Conservation (phyloP, 2,113 vertebrate species). For the Dasyurus viverrinus region DNA sequence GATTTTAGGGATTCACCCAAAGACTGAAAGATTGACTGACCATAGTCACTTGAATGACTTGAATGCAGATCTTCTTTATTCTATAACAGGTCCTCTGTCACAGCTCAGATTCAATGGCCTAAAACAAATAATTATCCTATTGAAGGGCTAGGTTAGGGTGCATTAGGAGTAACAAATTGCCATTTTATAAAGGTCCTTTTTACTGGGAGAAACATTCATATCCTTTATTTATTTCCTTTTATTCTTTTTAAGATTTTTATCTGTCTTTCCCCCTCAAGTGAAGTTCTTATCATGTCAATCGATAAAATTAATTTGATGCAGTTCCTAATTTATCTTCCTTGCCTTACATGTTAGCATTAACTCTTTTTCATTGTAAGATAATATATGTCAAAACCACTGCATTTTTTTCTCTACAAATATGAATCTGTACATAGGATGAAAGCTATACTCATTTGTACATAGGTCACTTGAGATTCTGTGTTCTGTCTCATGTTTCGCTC, state of each 20-base stretch:
- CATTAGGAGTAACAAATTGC: conserved; percentile 64
- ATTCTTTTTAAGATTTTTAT: conserved; percentile 55
- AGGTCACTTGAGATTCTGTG: conserved; percentile 79
- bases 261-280: conserved; percentile 3
- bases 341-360: conserved; percentile 65
- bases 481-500: conserved; percentile 85
- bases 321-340: conserved; percentile 53
- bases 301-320: conserved; percentile 43
- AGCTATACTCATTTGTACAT: conserved; percentile 84
- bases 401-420: conserved; percentile 76
- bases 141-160: conserved; percentile 42
- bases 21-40: not conserved
- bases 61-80: not conserved
- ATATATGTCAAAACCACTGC: conserved; percentile 48
- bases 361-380: conserved; percentile 67
- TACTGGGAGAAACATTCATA: conserved; percentile 53
- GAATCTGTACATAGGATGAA: conserved; percentile 81
- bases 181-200: conserved; percentile 76
- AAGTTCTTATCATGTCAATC: not conserved
- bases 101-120: not conserved
- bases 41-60: not conserved
- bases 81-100: not conserved
- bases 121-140: conserved; percentile 43
- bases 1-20: not conserved
- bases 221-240: conserved; percentile 57